Evolutionary conservation across 1,140 invertebrate genomes (phyloP), one percentile per base, ranked within the genome.

Genomic region (Mercenaria mercenaria): DNA sequence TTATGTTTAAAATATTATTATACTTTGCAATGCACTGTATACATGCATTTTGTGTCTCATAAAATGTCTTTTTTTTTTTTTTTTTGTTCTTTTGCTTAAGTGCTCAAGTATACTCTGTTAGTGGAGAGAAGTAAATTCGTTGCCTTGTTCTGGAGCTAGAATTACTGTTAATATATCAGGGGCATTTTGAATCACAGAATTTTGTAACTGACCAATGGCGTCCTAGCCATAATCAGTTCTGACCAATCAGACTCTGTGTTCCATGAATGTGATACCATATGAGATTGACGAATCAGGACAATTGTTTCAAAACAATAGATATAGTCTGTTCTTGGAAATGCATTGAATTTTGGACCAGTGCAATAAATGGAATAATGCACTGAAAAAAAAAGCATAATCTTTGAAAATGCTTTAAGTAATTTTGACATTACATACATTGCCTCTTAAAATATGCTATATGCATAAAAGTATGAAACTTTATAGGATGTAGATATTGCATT

Each of bases 281-380:
- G 83, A 85, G 83, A 85, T 85, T 85, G 83, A 85, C 83, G 26
- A 85, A 76, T 85, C 37, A 85, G 69, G 59, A 67, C 32, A 61
- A 41, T 6, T 37, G 67, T 72, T 72, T 6, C 23, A 6, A 2
- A 39, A 39, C 13, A 6, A 34, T 39, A 41, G 0, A 39, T 37
- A 39, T 26, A 72, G 67, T 41, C 67, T 72, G 26, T 29, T 29
- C 15, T 23, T n/a, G 52, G 52, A 56, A 23, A 56, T 56, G 52
- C 52, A 56, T n/a, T 56, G 11, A 56, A 56, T 23, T 56, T 56
- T 15, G 23, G 13, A 15, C 6, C 43, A 47, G 43, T 47, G 15
- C 15, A 47, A 47, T 47, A 47, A 6, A 47, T 47, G 43, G 6
- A 47, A 47, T n/a, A 11, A 56, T 56, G 52, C 10, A 56, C 52